Evolutionary conservation across 2,113 vertebrate genomes (phyloP), one percentile per base, ranked within the genome.

Genomic region (Irena cyanogastra): DNA sequence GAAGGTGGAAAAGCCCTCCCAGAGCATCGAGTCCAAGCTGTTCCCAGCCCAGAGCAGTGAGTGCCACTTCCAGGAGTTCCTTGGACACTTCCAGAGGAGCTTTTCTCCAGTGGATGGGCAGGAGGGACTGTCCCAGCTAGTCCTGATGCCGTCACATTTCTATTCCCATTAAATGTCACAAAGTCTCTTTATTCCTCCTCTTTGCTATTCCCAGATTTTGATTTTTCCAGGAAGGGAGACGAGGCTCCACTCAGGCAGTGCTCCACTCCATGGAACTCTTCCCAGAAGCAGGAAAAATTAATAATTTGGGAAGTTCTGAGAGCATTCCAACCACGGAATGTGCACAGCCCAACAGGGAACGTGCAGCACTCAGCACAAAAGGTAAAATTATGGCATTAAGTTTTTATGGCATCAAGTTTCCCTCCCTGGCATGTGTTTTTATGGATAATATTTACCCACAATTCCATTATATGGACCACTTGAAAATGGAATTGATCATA

Each of bases 1-100:
- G 41, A 28, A 41, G 39, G 1, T 33, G 54, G 74, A 45, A 69
- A 87, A 78, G 5, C 10, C 23, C 10, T 20, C n/a, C 39, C 27
- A 22, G 54, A 5, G 4, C 33, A 35, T 3, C 0, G 0, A 53
- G 6, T 33, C 45, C 54, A 13, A 4, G 13, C 21, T 42, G 16
- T 11, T 11, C 26, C n/a, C 3, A 33, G 18, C 49, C n/a, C 50
- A 28, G 60, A 31, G 39, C 39, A 6, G 22, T 8, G 33, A 27
- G 33, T 33, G 60, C 13, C 26, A 14, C 8, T 13, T 35, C 54
- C 74, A 78, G 19, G 28, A 39, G 6, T 9, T 53, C 41, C 64
- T 30, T 21, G 65, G 49, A 10, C 44, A 24, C 23, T 16, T 50
- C 37, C 68, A 72, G 54, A 68, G 33, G 42, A 11, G 42, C 1